Evolutionary conservation across 2,888 invertebrate genomes (phyloP), one percentile per base, ranked within the genome.

Genomic region (Cryptus armator): DNA sequence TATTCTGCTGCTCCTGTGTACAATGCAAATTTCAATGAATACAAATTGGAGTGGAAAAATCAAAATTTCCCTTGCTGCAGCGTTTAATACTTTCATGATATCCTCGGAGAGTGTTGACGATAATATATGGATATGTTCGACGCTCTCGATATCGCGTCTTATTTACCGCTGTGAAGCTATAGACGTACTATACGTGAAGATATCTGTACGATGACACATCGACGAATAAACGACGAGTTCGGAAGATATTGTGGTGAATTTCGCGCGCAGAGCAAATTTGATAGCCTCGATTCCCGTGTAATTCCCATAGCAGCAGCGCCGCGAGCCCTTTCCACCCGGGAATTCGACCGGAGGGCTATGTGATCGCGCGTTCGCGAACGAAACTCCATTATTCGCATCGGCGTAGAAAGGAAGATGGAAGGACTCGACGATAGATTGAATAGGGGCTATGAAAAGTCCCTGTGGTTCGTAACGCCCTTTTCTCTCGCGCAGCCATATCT

Each of bases 301-400:
- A 83, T 86, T 83, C 78, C 46, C 78, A 37, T 37, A 5, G 37
- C 37, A 37, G 37, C 37, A 9, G 37, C 9, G 24, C 66, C 81
- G 66, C 67, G 62, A 19, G 74, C 59, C 44, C 78, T 82, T 84
- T 72, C 80, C 76, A 84, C 81, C 64, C 76, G 79, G 78, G 77
- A 79, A 84, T 86, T 81, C 67, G 71, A 77, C 51, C 67, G 71
- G 68, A 12, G 59, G 72, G 76, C 51, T 77, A 67, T 62, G 66
- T 84, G 66, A 48, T 48, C 43, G 59, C 77, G 48, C 67, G 66
- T 76, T 62, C 71, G 79, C 75, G 67, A 86, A 81, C 81, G 78
- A 84, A 81, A 79, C 78, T 86, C 83, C 51, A 84, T 84, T 86
- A 86, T 84, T 84, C 76, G 71, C 51, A 83, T 56, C 44, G 10